Conservation (phyloP, 2,797 vertebrate genomes). For the Semotilus atromaculatus region DNA sequence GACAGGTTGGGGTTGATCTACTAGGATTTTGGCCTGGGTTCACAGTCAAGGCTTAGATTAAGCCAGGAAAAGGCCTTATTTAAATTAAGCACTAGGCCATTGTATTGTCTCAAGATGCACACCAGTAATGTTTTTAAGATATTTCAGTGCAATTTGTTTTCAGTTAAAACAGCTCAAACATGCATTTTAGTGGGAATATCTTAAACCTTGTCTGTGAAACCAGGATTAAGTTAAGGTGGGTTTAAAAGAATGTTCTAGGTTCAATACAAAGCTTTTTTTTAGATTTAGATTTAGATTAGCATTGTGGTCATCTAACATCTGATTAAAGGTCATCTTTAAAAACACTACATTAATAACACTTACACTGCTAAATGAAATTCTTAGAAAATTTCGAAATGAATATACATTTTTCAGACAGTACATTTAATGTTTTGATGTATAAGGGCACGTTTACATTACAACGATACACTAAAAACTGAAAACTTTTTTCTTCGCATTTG, state of each 20-base stretch:
- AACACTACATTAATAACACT: neutral
- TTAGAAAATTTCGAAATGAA: neutral
- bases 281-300: too few species aligned
- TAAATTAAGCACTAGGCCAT: too few species aligned
- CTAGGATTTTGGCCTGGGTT: neutral
- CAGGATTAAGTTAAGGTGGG: neutral
- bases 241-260: neutral
- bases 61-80: neutral
- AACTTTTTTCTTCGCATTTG: neutral
- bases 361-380: too few species aligned
- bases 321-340: neutral
- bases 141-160: too few species aligned
- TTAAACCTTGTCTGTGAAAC: neutral
- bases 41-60: neutral
- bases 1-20: neutral
- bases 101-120: too few species aligned
- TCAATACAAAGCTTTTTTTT: too few species aligned
- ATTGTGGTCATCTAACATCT: neutral
- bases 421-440: too few species aligned
- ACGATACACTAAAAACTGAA: neutral
- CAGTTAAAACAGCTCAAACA: neutral
- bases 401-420: neutral
- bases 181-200: neutral
- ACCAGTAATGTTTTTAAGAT: neutral
- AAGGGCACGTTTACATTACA: too few species aligned